Evolutionary conservation across 2,113 vertebrate species (phyloP).

Genomic region (Plecturocebus donacophilus): DNA sequence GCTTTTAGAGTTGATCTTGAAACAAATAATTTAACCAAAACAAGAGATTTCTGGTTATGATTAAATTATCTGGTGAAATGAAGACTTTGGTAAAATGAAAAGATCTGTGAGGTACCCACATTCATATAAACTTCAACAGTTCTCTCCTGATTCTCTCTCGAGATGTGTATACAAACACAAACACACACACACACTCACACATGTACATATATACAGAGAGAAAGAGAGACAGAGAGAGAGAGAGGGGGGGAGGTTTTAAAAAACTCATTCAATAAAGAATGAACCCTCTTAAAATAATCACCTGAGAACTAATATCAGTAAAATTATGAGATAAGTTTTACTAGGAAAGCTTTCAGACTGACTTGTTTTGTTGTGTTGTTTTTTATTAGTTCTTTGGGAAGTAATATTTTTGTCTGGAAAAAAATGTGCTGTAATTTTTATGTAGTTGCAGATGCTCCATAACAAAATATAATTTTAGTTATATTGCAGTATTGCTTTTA

Average conservation of each 20-base stretch:
- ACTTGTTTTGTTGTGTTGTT: neutral
- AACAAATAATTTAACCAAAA: constrained; percentile 41
- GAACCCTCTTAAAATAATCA: constrained; percentile 5
- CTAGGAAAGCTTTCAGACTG: neutral
- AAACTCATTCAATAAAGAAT: neutral
- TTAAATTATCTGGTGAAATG: constrained; percentile 2
- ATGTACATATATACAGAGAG: no score
- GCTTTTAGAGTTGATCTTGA: constrained; percentile 54
- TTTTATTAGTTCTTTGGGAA: constrained; percentile 21
- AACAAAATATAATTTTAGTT: neutral
- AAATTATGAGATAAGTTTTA: neutral
- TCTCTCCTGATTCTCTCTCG: constrained; percentile 4
- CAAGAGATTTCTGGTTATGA: neutral
- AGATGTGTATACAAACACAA: neutral
- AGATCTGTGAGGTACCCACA: constrained; percentile 34
- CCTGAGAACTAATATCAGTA: constrained; percentile 11
- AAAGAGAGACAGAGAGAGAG: no score
- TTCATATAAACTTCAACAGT: constrained; percentile 63
- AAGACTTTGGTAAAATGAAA: constrained; percentile 46
- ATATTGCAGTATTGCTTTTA: neutral
- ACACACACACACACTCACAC: no score
- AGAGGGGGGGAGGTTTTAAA: neutral
- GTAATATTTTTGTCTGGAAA: neutral
- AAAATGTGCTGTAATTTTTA: constrained; percentile 15
- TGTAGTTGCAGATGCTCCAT: neutral